A percentile compares a stretch with the other conserved stretches of the same genome.
Evolutionary conservation across 2,113 vertebrate species (phyloP).

Genomic region (Pitta sordida): DNA sequence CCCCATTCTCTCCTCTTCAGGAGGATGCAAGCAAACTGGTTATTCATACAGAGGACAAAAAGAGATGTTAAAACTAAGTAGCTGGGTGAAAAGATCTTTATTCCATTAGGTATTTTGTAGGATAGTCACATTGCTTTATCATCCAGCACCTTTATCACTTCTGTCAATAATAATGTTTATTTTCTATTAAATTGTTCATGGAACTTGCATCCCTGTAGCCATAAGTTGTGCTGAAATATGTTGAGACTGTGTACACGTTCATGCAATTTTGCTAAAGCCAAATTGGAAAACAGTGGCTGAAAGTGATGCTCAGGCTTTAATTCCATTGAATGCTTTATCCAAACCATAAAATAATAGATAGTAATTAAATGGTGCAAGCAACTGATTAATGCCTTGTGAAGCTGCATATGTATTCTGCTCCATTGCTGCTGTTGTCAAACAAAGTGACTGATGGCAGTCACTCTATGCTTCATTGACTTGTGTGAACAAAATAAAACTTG

Average conservation of each 20-base stretch:
- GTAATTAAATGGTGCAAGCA: conserved; percentile 37
- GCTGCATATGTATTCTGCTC: background rate
- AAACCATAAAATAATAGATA: conserved; percentile 28
- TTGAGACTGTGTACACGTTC: conserved; percentile 7
- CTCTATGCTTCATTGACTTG: conserved; percentile 39
- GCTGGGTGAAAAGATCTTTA: background rate
- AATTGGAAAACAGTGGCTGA: conserved; percentile 27
- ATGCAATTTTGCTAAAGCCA: background rate
- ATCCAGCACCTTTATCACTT: conserved; percentile 9
- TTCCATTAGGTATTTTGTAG: background rate
- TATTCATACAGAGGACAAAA: background rate
- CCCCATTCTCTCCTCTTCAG: background rate
- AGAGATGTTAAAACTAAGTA: background rate
- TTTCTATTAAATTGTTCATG: conserved; percentile 7
- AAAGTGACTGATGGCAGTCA: conserved; percentile 32
- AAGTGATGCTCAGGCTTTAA: conserved; percentile 20
- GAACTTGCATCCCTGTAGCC: conserved; percentile 16
- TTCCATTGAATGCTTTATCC: conserved; percentile 14
- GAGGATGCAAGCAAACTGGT: background rate
- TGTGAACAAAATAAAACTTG: conserved; percentile 14
- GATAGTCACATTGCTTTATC: background rate
- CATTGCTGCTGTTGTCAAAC: conserved; percentile 33
- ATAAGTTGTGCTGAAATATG: conserved; percentile 30
- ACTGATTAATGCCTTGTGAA: conserved; percentile 2
- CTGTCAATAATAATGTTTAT: conserved; percentile 28